Percentiles rank a stretch among this genome's conserved stretches.
phyloP scores from a whole-genome alignment of 2,888 invertebrate species.

The Pardosa pseudoannulata region DNA sequence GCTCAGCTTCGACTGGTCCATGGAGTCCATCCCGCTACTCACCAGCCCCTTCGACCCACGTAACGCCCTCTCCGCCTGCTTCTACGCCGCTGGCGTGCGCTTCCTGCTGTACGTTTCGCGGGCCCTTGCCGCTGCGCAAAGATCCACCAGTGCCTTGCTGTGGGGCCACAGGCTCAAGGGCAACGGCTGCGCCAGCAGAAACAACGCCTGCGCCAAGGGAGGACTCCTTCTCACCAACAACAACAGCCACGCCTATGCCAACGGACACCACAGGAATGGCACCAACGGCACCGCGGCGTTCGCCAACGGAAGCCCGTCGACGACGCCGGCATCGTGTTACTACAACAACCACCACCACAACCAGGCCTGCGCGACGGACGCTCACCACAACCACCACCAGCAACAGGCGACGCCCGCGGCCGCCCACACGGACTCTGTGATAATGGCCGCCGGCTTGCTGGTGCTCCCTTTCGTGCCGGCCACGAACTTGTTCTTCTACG shows the following conservation, averaged over 20 bases:
- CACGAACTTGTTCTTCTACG: slow-evolving; percentile 96
- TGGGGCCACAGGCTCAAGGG: slow-evolving; percentile 34
- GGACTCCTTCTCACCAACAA: slow-evolving; percentile 22
- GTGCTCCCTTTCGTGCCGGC: slow-evolving; percentile 96
- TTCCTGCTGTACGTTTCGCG: slow-evolving; percentile 71
- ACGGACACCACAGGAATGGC: slow-evolving; percentile 17
- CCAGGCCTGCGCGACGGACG: no score
- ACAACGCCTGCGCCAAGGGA: background rate
- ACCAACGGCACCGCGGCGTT: background rate
- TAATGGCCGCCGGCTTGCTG: slow-evolving; percentile 82
- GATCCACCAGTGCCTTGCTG: slow-evolving; percentile 26
- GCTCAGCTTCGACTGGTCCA: slow-evolving; percentile 98
- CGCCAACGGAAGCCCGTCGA: slow-evolving; percentile 12
- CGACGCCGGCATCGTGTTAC: no score
- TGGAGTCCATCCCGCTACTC: slow-evolving; percentile 95
- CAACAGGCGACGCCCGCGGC: slow-evolving; percentile 1
- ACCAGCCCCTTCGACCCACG: slow-evolving; percentile 84
- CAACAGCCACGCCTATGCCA: slow-evolving; percentile 6
- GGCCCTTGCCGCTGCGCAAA: slow-evolving; percentile 23
- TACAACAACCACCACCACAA: no score
- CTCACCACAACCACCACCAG: background rate
- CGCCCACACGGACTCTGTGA: slow-evolving; percentile 82
- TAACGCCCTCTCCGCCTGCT: slow-evolving; percentile 85
- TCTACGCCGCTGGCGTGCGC: slow-evolving; percentile 81
- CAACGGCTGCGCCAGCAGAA: no score